Base-by-base conservation (phyloP, 1,140 invertebrate genomes). In the Lasaia peninsularis region DNA sequence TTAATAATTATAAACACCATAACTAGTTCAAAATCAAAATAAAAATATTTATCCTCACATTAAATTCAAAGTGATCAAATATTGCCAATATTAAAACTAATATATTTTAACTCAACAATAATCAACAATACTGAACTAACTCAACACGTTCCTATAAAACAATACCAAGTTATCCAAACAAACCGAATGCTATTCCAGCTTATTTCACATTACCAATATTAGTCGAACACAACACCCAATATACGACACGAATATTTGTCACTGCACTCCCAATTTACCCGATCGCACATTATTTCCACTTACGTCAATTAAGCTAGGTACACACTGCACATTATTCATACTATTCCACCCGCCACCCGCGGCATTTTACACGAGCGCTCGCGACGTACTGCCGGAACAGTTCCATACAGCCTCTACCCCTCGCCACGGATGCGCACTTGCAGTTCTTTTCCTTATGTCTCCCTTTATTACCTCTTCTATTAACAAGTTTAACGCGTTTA, bases 341-440 rank as follows among this genome's bases (percentile, higher is more conserved):
- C 18, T 48, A 20, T 48, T 11, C 40, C 40, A 16, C 40, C 5
- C 10, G 40, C 20, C 40, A 60, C 65, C 20, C 40, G 58, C 65
- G 62, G 65, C 67, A 69, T 65, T 65, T 61, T 51, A 60, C 67
- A 65, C 60, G 77, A 69, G 75, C 75, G 81, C 81, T 71, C 74
- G 65, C 65, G 73, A 80, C 83, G 77, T 73, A 87, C 83, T 86
- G 80, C 70, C 80, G 80, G 48, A 65, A 58, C 56, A 67, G 33
- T 9, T 37, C 53, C 63, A 52, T 73, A 65, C 84, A 82, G 84
- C 77, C 80, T 85, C 84, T 72, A 70, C 72, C 68, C 72, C 72
- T 67, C 68, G 68, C 64, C 69, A 53, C 65, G 61, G 77, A 76
- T 84, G 80, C 83, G 83, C 83, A 82, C 67, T 81, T 86, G 79